Evolutionary conservation across 2,113 vertebrate species (phyloP), one percentile per base, ranked within the genome.

Genomic region (Canis aureus): DNA sequence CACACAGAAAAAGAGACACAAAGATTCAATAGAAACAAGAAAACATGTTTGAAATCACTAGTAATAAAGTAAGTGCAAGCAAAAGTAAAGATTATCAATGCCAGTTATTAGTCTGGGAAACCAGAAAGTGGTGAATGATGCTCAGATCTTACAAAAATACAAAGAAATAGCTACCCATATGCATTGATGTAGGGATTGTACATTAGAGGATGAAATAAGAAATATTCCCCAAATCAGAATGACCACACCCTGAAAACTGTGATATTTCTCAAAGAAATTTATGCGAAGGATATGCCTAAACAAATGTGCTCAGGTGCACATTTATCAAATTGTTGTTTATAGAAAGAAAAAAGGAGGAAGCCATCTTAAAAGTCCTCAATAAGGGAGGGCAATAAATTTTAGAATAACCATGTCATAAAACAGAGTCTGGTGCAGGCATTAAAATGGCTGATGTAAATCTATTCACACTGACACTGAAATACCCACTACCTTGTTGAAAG

Each of bases 381-480:
- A 71, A 96, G n/a, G 27, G n/a, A 69, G 12, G 53, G 23, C 29
- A 74, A 74, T 74, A 53, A 86, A 94, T 87, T 94, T 80, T 81
- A 80, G 22, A 91, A 73, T 8, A 57, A 73, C 43, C 22, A 55
- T 80, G 32, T 91, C 55, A n/a, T 84, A 69, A 53, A 76, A 78
- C n/a, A 15, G 23, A 74, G 55, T 73, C 55, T 12, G 80, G 16
- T 64, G 23, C 23, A 53, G 62, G 23, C 25, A 67, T 53, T 66
- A 84, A 43, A 89, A 69, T 43, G 2, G 8, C 67, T 89, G 53
- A 69, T n/a, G 2, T 53, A 83, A 93, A 69, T 62, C 51, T 84
- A 78, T 69, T 35, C 69, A 69, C 81, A n/a, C 15, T 35, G 35
- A 79, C 25, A 27, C 22, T 53, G 32, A 84, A 94, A 64, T 85